phyloP scores from a whole-genome alignment of 1,140 invertebrate species.

The Ceratina japonica region DNA sequence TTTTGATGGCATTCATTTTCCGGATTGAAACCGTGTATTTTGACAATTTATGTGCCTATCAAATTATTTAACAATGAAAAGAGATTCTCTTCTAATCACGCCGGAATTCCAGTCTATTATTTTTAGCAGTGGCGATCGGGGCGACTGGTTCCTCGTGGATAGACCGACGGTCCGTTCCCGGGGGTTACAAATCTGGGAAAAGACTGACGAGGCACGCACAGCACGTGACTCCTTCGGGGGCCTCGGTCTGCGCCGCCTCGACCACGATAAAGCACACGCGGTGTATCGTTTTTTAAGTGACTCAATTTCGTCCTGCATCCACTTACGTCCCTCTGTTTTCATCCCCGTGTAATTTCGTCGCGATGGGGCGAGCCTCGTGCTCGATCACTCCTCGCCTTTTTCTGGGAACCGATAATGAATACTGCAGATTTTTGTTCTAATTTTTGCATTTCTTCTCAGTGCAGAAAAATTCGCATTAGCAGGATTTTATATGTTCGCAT shows the following conservation, averaged over 20 bases:
- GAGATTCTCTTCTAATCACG: slow-evolving; percentile 33
- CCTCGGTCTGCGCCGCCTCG: slow-evolving; percentile 62
- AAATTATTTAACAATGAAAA: neutral
- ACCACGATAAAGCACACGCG: slow-evolving; percentile 77
- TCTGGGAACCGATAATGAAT: neutral
- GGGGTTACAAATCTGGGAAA: slow-evolving; percentile 78
- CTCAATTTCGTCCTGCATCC: slow-evolving; percentile 53
- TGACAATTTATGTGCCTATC: too few relatives aligned
- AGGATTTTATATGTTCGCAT: too few relatives aligned
- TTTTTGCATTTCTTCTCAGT: too few relatives aligned
- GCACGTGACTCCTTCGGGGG: slow-evolving; percentile 68
- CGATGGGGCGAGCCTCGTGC: neutral
- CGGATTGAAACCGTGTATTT: too few relatives aligned
- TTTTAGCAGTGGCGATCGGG: slow-evolving; percentile 60
- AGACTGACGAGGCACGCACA: slow-evolving; percentile 75
- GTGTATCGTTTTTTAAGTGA: slow-evolving; percentile 67
- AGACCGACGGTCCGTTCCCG: slow-evolving; percentile 53
- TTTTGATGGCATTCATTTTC: too few relatives aligned
- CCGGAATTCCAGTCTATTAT: slow-evolving; percentile 71
- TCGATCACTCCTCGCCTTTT: neutral
- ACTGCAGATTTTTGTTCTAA: too few relatives aligned
- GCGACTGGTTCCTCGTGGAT: slow-evolving; percentile 60
- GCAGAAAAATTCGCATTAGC: too few relatives aligned
- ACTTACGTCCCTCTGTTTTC: slow-evolving; percentile 9
- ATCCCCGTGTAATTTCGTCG: slow-evolving; percentile 10